Percentiles rank a stretch among this genome's conserved stretches.
Conservation (phyloP, 2,797 vertebrate species). For the Pyrocephalus nanus region DNA sequence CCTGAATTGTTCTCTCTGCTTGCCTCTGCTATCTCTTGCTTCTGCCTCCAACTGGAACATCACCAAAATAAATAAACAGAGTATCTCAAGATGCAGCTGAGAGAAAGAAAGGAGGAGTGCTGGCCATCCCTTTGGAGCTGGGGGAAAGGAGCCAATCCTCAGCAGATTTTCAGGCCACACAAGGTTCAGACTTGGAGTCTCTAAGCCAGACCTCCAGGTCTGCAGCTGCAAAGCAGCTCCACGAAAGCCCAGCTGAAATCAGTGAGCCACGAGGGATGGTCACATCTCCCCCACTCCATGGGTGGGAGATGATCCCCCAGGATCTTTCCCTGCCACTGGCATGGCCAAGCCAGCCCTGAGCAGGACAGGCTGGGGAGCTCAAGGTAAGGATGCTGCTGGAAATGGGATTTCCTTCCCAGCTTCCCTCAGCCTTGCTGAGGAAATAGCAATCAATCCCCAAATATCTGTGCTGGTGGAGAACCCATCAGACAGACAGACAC, state of each 20-base stretch:
- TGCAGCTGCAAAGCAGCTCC: neutral
- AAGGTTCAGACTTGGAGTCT: neutral
- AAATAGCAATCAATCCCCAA: neutral
- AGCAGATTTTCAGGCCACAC: neutral
- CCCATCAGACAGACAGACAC: neutral
- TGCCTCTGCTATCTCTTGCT: neutral
- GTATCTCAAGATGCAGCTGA: neutral
- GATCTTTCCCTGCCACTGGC: neutral
- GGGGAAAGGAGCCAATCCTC: neutral
- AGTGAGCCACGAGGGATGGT: neutral
- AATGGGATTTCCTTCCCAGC: neutral
- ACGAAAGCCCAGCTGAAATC: neutral
- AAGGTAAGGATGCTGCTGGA: neutral
- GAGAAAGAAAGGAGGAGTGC: neutral
- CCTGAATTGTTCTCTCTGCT: neutral
- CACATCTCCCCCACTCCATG: rapidly evolving
- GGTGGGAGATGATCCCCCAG: neutral
- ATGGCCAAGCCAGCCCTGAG: neutral
- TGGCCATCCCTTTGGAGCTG: neutral
- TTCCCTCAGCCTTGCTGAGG: neutral
- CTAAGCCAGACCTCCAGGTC: neutral
- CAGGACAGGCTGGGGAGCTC: neutral
- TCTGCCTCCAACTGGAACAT: constrained; percentile 1
- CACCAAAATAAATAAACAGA: neutral
- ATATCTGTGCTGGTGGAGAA: neutral